These are phyloP conservation scores for Heterotilapia buettikoferi DNA, from an alignment of 2,113 vertebrate species.

Conservation along the genomic window DNA sequence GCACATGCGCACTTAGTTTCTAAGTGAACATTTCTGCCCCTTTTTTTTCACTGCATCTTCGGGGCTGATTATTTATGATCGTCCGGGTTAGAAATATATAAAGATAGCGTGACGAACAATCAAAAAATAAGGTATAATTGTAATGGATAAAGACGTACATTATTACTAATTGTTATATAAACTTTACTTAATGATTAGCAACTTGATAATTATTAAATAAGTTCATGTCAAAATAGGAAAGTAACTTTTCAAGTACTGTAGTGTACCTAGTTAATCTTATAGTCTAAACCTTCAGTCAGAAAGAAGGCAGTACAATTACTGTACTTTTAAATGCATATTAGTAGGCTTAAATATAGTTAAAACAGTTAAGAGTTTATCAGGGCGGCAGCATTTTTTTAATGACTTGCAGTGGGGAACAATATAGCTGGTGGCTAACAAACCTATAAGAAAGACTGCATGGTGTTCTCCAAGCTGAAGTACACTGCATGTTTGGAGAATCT, in stretches of 20 bases:
- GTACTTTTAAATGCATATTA: background rate
- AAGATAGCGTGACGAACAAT: background rate
- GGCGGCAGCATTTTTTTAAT: rapidly evolving
- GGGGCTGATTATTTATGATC: background rate
- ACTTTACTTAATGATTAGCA: background rate
- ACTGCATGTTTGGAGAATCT: background rate
- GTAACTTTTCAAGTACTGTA: background rate
- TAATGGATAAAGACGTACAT: rapidly evolving
- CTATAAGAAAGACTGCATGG: background rate
- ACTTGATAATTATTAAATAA: background rate
- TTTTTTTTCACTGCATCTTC: background rate
- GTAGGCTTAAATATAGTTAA: background rate
- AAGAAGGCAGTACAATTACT: background rate
- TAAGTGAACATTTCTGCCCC: background rate
- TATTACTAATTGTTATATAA: background rate
- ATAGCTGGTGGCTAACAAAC: background rate
- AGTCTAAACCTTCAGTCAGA: background rate
- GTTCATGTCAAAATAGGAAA: background rate
- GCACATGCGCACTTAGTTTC: constrained; percentile 16
- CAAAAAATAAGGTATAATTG: background rate
- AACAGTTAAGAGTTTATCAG: background rate
- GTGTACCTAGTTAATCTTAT: background rate
- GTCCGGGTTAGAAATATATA: background rate
- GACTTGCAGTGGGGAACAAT: background rate
- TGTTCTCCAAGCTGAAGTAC: background rate